These are phyloP conservation scores for Heterohyrax brucei DNA, from an alignment of 2,797 vertebrate species.

Conservation along the genomic window DNA sequence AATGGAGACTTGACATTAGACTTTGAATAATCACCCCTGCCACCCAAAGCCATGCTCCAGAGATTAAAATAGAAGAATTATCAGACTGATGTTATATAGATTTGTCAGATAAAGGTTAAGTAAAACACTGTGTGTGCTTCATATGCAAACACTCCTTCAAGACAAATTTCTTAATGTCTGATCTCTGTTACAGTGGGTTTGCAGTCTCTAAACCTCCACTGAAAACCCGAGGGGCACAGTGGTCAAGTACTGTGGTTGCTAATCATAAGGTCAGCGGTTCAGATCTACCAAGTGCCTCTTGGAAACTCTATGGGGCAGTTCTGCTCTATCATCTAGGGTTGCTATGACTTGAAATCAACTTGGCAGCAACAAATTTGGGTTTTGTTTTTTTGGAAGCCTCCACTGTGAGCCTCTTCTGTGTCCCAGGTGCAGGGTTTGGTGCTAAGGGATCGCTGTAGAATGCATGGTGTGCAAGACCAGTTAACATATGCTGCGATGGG, in stretches of 20 bases:
- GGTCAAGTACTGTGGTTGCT: no score
- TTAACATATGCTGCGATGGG: background rate
- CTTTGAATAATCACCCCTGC: background rate
- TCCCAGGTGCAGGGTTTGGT: background rate
- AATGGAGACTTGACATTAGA: background rate
- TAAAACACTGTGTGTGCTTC: background rate
- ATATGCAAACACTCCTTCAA: background rate
- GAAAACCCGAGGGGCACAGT: no score
- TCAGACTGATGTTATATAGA: background rate
- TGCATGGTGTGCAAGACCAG: background rate
- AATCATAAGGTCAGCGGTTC: no score
- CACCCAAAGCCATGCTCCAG: background rate
- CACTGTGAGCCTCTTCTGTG: background rate
- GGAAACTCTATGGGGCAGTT: no score
- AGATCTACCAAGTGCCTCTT: no score
- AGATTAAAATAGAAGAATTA: constrained; percentile 8
- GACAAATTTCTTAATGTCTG: background rate
- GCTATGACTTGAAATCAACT: no score
- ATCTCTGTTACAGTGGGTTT: background rate
- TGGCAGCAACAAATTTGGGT: no score
- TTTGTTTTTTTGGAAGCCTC: background rate
- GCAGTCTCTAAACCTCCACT: background rate
- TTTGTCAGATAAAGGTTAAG: background rate
- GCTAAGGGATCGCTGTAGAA: background rate
- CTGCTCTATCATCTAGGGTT: no score